A percentile compares a stretch with the other conserved stretches of the same genome.
phyloP scores from a whole-genome alignment of 2,888 invertebrate species.

The Noctuana brunneofusca region DNA sequence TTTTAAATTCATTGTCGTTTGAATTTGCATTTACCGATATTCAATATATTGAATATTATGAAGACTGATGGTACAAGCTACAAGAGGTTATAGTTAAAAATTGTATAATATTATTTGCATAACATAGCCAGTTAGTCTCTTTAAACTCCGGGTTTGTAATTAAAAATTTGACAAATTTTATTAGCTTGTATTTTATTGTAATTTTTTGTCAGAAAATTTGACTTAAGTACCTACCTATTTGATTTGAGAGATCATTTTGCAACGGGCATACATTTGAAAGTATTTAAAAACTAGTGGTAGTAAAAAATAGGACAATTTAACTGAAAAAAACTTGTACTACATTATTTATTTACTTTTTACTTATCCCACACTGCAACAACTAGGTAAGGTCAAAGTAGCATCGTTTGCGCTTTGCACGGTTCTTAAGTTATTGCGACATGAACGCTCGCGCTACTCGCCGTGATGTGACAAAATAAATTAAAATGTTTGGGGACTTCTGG shows the following conservation, averaged over 20 bases:
- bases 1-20: slow-evolving; percentile 24
- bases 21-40: slow-evolving; percentile 39
- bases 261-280: no score
- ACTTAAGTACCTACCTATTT: no score
- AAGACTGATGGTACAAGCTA: slow-evolving; percentile 8
- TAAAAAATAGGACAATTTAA: background rate
- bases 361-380: slow-evolving; percentile 41
- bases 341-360: slow-evolving; percentile 15
- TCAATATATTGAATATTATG: slow-evolving; percentile 8
- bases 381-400: slow-evolving; percentile 67
- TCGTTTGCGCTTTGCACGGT: slow-evolving; percentile 61
- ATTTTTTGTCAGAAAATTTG: no score
- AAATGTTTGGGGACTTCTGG: slow-evolving; percentile 31
- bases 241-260: no score
- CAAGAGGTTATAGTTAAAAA: background rate
- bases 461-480: slow-evolving; percentile 47
- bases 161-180: no score
- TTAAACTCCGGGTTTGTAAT: no score
- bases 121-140: no score
- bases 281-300: no score
- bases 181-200: no score
- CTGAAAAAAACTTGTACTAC: background rate
- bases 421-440: slow-evolving; percentile 59
- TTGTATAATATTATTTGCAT: background rate
- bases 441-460: slow-evolving; percentile 45